Base-by-base conservation (phyloP, 2,888 invertebrate species). In the Ennomos fuscantarius region DNA sequence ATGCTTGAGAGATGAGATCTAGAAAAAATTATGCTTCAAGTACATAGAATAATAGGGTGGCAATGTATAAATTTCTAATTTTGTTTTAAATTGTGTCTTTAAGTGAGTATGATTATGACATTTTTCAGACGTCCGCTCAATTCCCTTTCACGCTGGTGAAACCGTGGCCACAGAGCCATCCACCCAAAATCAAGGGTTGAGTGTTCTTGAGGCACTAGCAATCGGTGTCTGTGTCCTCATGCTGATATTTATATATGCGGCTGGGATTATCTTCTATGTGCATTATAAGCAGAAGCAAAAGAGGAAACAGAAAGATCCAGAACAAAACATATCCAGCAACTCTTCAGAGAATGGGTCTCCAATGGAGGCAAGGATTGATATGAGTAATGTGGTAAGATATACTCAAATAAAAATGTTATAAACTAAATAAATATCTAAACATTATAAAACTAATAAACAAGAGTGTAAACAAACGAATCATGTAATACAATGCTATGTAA, bases 141-240 rank as follows among this genome's bases (percentile, higher is more conserved):
- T 97, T 59, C 94, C 95, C 11, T 97, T 97, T 79, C 94, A 95
- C 62, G 93, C 95, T 8, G 95, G 95, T 60, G 92, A 93, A 62
- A 91, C 93, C 11, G 79, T 89, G 2, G 81, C 86, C 1, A 84
- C 94, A 8, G 93, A 93, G 9, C 82, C 93, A 51, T 77, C 92
- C 5, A 80, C 87, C 48, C 90, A 93, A 32, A 92, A 90, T 49
- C 93, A 93, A 66, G 95, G 95, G 34, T 90, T 97, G 49, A 95
- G 95, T 50, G 93, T 95, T n/a, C 93, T 95, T 10, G 97, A 97
- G 79, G 95, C 96, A 55, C 93, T 96, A 9, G 96, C 96, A 0
- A 96, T 97, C 42, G 97, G 96, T 8, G 93, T 96, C 10, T 96
- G 96, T 64, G 96, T 96, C 2, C 93, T 97, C 8, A 91, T 97